Evolutionary conservation across 1,140 invertebrate genomes (phyloP).

Genomic region (Acromyrmex heyeri): DNA sequence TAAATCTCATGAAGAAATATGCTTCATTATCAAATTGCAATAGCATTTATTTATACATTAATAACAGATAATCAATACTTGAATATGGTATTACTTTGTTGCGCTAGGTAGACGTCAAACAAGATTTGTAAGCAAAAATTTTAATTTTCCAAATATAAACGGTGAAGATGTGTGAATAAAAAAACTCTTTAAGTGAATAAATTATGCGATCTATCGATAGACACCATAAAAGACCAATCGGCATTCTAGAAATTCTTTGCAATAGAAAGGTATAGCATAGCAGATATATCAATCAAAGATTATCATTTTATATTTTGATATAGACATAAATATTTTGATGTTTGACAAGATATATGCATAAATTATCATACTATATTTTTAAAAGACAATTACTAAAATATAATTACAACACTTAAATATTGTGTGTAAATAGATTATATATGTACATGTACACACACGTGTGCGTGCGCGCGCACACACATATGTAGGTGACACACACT

Average conservation of each 20-base stretch:
- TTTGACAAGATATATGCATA: not conserved
- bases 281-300: slow-evolving; percentile 10
- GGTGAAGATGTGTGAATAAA: not conserved
- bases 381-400: not conserved
- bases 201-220: not conserved
- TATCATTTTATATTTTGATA: not conserved
- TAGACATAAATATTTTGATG: not conserved
- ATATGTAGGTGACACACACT: too few species aligned
- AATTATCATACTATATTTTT: not conserved
- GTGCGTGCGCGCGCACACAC: too few species aligned
- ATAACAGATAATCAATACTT: slow-evolving; percentile 42
- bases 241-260: slow-evolving; percentile 5
- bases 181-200: slow-evolving; percentile 5
- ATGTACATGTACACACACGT: not conserved
- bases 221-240: not conserved
- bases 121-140: slow-evolving; percentile 30
- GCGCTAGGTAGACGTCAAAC: not conserved
- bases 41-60: slow-evolving; percentile 2
- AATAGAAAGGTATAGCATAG: not conserved
- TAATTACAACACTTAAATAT: not conserved
- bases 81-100: slow-evolving; percentile 6
- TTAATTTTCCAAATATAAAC: slow-evolving; percentile 35
- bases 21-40: slow-evolving; percentile 28
- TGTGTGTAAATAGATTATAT: not conserved
- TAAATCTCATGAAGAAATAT: slow-evolving; percentile 29